These are phyloP conservation scores for Agonopterix arenella DNA, from an alignment of 2,888 invertebrate species.

Conservation along the genomic window DNA sequence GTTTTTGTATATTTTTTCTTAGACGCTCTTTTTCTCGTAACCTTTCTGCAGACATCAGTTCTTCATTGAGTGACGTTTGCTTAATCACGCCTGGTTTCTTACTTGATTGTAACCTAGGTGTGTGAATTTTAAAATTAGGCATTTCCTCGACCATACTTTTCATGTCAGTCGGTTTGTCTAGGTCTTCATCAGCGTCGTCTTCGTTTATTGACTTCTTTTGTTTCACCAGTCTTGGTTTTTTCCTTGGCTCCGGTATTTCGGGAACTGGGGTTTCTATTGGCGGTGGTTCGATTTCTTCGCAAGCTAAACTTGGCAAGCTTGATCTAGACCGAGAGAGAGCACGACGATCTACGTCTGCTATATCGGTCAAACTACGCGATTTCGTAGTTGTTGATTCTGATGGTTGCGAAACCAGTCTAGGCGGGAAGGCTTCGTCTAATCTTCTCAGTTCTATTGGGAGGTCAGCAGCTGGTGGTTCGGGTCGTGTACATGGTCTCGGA, in stretches of 20 bases:
- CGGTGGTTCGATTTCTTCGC: constrained; percentile 47
- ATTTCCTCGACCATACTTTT: constrained; percentile 79
- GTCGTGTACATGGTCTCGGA: constrained; percentile 76
- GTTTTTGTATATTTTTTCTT: constrained; percentile 90
- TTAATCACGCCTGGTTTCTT: constrained; percentile 82
- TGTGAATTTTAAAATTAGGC: constrained; percentile 80
- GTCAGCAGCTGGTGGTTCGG: constrained; percentile 87
- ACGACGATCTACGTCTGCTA: constrained; percentile 84
- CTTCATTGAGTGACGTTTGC: constrained; percentile 92
- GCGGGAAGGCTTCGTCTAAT: constrained; percentile 78
- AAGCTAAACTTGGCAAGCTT: constrained; percentile 82
- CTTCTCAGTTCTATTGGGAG: constrained; percentile 92
- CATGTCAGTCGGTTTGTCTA: constrained; percentile 83
- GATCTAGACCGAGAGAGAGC: constrained; percentile 85
- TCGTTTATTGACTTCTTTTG: constrained; percentile 91
- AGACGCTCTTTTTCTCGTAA: constrained; percentile 89
- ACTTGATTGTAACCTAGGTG: constrained; percentile 51
- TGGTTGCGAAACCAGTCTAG: constrained; percentile 62
- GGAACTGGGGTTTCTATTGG: constrained; percentile 35
- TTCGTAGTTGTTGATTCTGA: constrained; percentile 81
- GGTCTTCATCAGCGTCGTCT: constrained; percentile 80
- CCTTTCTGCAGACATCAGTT: constrained; percentile 91
- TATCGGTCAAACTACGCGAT: constrained; percentile 90
- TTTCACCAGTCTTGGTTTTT: constrained; percentile 85
- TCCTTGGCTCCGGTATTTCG: constrained; percentile 74